Percentiles rank a stretch among this genome's conserved stretches.
Conservation (phyloP, 2,797 vertebrate genomes). For the Tachyglossus aculeatus region DNA sequence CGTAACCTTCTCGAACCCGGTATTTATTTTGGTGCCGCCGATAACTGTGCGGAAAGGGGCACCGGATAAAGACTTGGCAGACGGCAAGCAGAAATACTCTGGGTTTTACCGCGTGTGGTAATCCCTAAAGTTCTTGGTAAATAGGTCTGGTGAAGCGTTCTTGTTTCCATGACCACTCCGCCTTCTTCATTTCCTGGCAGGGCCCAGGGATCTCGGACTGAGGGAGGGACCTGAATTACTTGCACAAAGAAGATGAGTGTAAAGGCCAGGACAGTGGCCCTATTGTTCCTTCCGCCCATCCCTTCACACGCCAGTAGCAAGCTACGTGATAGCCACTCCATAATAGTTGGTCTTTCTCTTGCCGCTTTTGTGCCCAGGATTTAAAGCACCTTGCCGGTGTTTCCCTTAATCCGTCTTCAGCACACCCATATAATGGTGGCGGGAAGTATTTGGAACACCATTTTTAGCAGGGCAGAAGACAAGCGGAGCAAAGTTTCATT, state of each 20-base stretch:
- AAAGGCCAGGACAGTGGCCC: conserved; percentile 6
- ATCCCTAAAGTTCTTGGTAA: conserved; percentile 42
- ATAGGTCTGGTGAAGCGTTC: conserved; percentile 30
- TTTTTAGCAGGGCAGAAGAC: neutral
- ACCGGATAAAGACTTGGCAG: neutral
- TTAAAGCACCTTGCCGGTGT: conserved; percentile 13
- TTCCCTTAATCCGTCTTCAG: neutral
- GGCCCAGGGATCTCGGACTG: neutral
- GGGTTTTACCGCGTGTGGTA: conserved; percentile 14
- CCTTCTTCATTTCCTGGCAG: conserved; percentile 15
- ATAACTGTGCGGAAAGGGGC: neutral
- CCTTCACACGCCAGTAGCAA: neutral
- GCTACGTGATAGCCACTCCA: neutral
- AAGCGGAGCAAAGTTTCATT: neutral
- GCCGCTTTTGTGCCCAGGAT: neutral
- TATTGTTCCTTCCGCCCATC: neutral
- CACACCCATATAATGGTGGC: neutral
- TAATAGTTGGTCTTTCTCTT: neutral
- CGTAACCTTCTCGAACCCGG: neutral
- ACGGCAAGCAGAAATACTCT: neutral
- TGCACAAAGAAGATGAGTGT: conserved; percentile 22
- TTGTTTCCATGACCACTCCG: conserved; percentile 59
- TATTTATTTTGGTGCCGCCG: neutral
- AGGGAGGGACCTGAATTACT: conserved; percentile 16
- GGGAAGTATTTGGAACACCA: neutral